phyloP scores from a whole-genome alignment of 2,113 vertebrate species.

The Mastomys coucha region DNA sequence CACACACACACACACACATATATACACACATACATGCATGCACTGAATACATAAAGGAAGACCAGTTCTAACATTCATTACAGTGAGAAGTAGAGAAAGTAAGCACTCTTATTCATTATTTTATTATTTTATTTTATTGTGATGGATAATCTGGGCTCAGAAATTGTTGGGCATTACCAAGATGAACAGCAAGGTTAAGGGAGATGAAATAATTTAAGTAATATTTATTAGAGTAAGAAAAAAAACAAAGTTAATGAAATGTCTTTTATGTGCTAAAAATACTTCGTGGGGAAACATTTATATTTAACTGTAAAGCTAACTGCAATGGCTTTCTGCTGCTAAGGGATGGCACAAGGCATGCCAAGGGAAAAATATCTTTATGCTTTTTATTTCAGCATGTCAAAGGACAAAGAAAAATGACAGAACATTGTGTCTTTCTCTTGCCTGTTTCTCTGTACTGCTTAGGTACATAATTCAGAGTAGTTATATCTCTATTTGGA shows the following conservation, averaged over 20 bases:
- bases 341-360: background rate
- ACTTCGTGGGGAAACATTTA: background rate
- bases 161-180: background rate
- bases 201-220: conserved; percentile 15
- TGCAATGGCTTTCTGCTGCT: background rate
- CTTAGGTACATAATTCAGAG: background rate
- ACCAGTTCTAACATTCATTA: background rate
- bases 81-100: background rate
- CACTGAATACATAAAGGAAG: background rate
- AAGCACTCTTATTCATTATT: background rate
- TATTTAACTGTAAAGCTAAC: background rate
- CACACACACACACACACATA: background rate
- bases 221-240: conserved; percentile 21
- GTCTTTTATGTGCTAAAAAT: background rate
- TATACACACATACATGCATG: background rate
- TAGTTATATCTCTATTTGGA: background rate
- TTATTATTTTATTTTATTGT: background rate
- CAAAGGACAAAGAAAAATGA: background rate
- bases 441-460: background rate
- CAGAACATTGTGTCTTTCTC: background rate
- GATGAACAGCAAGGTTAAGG: background rate
- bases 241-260: conserved; percentile 8
- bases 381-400: background rate
- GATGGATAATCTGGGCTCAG: background rate
- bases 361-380: background rate